A percentile compares a stretch with the other conserved stretches of the same genome.
Conservation (phyloP, 2,113 vertebrate genomes). For the Pogonocichla stellata region DNA sequence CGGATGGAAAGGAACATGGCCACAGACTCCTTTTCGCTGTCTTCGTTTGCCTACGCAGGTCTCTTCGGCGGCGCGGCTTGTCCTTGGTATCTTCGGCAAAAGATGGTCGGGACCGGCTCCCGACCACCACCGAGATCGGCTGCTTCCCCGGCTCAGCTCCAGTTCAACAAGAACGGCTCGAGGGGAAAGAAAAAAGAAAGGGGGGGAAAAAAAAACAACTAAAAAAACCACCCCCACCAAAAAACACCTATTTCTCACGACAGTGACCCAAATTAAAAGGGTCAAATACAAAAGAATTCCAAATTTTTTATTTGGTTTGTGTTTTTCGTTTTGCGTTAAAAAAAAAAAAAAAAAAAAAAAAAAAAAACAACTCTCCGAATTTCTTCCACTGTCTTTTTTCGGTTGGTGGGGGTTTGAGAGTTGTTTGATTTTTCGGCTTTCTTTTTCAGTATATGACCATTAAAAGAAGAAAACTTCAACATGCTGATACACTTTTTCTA, state of each 20-base stretch:
- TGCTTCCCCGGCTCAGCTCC: neutral
- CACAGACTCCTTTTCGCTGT: neutral
- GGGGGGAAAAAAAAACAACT: rapidly evolving
- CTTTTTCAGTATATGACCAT: neutral
- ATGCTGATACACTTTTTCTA: neutral
- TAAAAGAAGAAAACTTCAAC: neutral
- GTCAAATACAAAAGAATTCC: neutral
- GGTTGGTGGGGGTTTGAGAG: neutral
- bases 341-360: no score
- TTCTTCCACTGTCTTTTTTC: rapidly evolving
- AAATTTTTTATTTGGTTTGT: neutral
- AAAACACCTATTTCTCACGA: neutral
- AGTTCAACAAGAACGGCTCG: neutral
- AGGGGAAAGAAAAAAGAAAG: rapidly evolving
- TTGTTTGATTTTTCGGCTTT: neutral
- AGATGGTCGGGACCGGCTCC: neutral
- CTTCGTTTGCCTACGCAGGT: neutral
- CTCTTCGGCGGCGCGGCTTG: neutral
- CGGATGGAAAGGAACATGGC: neutral
- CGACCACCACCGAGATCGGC: rapidly evolving
- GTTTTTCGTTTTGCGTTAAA: neutral
- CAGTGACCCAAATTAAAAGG: neutral
- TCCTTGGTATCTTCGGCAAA: neutral
- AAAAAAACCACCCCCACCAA: no score
- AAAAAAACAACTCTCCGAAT: neutral